Percentiles rank a stretch among this genome's conserved stretches.
These are phyloP conservation scores for Phaenicophaeus curvirostris DNA, from an alignment of 2,797 vertebrate genomes.

Conservation along the genomic window DNA sequence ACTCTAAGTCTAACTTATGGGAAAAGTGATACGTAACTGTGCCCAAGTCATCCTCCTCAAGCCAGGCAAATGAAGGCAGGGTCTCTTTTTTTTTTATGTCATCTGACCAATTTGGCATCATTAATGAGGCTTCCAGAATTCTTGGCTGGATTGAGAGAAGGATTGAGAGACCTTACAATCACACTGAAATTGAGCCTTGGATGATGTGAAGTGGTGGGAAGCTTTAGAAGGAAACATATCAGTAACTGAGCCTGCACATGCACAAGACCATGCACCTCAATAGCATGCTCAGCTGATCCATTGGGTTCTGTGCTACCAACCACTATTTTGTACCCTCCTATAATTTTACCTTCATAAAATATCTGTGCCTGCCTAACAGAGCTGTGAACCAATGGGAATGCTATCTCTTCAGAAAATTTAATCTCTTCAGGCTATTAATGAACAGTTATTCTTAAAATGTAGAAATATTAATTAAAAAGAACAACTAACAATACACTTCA, in stretches of 20 bases:
- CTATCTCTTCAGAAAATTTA: background rate
- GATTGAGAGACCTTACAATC: background rate
- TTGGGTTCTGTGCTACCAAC: accelerated
- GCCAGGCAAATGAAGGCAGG: background rate
- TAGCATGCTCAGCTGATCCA: background rate
- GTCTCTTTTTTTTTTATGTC: background rate
- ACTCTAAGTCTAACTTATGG: background rate
- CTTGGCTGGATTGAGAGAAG: accelerated
- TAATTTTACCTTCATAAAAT: background rate
- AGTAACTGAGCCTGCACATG: background rate
- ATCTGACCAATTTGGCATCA: background rate
- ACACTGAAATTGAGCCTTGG: background rate
- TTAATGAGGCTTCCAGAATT: background rate
- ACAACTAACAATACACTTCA: background rate
- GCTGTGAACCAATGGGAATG: background rate
- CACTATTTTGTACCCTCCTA: background rate
- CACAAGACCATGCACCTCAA: background rate
- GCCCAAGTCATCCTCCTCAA: background rate
- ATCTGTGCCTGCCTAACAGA: background rate
- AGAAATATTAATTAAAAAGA: background rate
- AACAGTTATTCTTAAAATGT: background rate
- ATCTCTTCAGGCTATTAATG: background rate
- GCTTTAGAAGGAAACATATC: background rate
- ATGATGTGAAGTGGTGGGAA: background rate
- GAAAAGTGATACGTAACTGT: background rate